Evolutionary conservation across 1,140 invertebrate genomes (phyloP).

Genomic region (Rhopalosiphum padi): DNA sequence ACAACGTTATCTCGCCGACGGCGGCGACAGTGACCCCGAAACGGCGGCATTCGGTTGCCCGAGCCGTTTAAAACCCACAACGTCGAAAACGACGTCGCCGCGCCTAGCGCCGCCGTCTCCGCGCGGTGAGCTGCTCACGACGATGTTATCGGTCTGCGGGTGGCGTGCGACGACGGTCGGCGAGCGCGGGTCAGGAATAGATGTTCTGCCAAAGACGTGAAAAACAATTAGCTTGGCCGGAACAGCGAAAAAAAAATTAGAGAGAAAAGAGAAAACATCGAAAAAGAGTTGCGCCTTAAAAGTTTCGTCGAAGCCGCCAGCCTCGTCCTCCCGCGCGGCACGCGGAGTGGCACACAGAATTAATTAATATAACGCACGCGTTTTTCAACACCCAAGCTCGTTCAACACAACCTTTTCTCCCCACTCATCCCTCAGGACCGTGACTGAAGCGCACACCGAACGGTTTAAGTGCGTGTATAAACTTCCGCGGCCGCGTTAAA

Average conservation of each 20-base stretch:
- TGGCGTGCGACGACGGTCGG: neutral
- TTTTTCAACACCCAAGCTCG: neutral
- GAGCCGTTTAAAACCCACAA: neutral
- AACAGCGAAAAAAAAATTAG: neutral
- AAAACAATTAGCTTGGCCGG: neutral
- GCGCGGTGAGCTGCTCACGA: neutral
- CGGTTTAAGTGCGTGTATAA: neutral
- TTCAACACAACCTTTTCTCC: neutral
- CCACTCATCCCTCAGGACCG: neutral
- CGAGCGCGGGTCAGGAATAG: neutral
- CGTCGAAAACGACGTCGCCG: neutral
- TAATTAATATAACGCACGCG: neutral
- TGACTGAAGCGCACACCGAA: neutral
- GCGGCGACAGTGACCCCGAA: constrained; percentile 11
- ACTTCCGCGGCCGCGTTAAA: neutral
- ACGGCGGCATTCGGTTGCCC: neutral
- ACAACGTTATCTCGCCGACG: constrained; percentile 4
- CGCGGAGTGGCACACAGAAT: neutral
- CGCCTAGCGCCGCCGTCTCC: neutral
- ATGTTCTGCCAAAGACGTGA: constrained; percentile 20
- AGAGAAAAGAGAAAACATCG: neutral
- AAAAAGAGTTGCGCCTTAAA: constrained; percentile 7
- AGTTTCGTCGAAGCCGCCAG: neutral
- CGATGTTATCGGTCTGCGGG: neutral
- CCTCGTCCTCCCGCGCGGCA: neutral